Evolutionary conservation across 2,888 invertebrate genomes (phyloP), one percentile per base, ranked within the genome.

Genomic region (Drosophila diplacantha): DNA sequence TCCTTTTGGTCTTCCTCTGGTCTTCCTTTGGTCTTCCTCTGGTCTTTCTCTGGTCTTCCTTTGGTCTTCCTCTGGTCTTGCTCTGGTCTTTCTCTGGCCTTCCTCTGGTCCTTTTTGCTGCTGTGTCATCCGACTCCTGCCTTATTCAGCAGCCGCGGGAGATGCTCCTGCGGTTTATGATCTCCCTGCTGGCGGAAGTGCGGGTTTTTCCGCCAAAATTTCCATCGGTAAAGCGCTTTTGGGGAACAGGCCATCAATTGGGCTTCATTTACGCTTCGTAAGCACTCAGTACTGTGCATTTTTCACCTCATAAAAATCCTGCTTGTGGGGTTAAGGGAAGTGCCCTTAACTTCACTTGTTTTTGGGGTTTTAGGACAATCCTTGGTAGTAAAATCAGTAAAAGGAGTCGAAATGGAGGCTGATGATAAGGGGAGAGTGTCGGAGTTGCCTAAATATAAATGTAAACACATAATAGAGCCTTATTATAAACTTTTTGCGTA

Each of bases 61-160:
- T 5, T 22, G 22, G 22, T 22, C 22, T 22, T 22, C 1, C 5
- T 5, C 9, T 26, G 29, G 29, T 29, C 4, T 29, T 1, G 3
- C 7, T 5, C 29, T 43, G 11, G 4, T 38, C n/a, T 5, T 6
- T 7, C 24, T 24, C 24, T 7, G 24, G 7, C 7, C 9, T 26
- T 9, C 0, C 7, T 3, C 32, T 43, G 11, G 2, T 38, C 14
- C 52, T 34, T 51, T 35, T 34, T 39, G 2, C 55, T 29, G 18
- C 43, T 24, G 57, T 72, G 73, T 68, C 68, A 52, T 43, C 51
- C 55, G 72, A 75, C 73, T 51, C 64, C 43, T 50, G 72, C 47
- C 22, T 39, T 57, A 65, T 65, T 65, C 69, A 65, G 26, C 26
- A 26, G 71, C 69, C 69, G 51, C 71, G 5, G 18, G 4, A 29